Base-by-base conservation (phyloP, 2,888 invertebrate genomes). In the Polyommatus icarus region DNA sequence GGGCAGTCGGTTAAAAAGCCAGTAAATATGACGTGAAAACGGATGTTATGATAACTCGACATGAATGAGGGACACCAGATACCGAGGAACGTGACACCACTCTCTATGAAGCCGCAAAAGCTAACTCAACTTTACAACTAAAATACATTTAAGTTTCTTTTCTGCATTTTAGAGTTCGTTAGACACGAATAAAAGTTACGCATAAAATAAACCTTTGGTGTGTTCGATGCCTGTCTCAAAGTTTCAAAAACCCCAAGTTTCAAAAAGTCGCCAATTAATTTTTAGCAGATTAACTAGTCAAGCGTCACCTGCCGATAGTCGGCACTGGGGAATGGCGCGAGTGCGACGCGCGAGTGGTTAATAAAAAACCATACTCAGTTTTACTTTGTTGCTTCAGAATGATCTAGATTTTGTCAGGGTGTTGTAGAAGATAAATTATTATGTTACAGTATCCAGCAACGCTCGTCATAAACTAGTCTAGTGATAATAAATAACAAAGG, bases 41-140 rank as follows among this genome's bases (percentile, higher is more conserved):
- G 71, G 54, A 57, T 71, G 72, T 72, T 77, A 72, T 77, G 50
- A 54, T 54, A 29, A 75, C 46, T 54, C 50, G 54, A 24, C 75
- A 29, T 75, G 75, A 54, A 75, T 54, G 75, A 75, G 29, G 54
- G 54, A 54, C 18, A 75, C 54, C 10, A 24, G 75, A 75, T 29
- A 73, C 75, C 75, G 75, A 18, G 75, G 29, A 54, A 75, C 75
- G 20, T 18, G 75, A 75, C 5, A 75, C 75, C 75, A 75, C 75
- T 75, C 50, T 73, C 54, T 75, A 75, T 10, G 75, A 75, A 75
- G 75, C 75, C 75, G 24, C 75, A 50, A 54, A 73, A 54, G 29
- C 29, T 20, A 75, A 50, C 54, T 54, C 18, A 73, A 75, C 40
- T 12, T 24, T 12, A 46, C 73, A 46, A 40, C 46, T 46, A 29